Base-by-base conservation (phyloP, 92 coral and sea anemone species). In the Umimayanthus chanpuru region DNA sequence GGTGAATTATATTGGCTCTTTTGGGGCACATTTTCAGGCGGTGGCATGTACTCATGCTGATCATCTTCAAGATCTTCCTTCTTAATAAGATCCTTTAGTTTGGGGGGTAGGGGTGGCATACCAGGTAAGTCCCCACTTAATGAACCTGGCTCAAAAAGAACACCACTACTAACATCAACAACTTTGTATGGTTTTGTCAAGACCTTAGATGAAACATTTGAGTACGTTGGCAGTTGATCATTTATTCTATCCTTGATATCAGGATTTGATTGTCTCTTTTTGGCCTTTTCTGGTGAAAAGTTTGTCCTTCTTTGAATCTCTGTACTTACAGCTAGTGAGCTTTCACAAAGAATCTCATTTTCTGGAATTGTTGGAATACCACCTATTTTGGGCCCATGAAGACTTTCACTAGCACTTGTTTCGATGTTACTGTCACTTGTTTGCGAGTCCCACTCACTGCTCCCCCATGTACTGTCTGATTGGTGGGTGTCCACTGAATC, bases 41-140 rank as follows among this genome's bases (percentile, higher is more conserved):
- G 98, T 64, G 94, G 96, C 85, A 90, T 87, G 88, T 95, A 95
- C 14, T 94, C 94, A 71, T 95, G 98, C 77, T 91, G 91, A 11
- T 73, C 73, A 1, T 80, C 87, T 40, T 89, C 92, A n/a, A 81
- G 56, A 71, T 76, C 86, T 12, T 66, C 86, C 38, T 89, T 91
- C 12, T 85, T 89, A 32, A 77, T 87, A 12, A 93, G 82, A 30
- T 94, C 96, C 88, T 85, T 93, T 81, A 86, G 92, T 65, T 95
- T 95, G 28, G 96, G 98, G 73, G 98, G 98, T 36, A 95, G 87
- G 16, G 98, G 94, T 25, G 98, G 98, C 9, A 81, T 90, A 68
- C 91, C 91, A 72, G 73, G 30, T 80, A 77, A 90, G 21, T 89
- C 92, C 55, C 55, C 73, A n/a, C n/a, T 72, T 29, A 84, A 86